Conservation (phyloP, 2,113 vertebrate genomes). For the Patagioenas fasciata region DNA sequence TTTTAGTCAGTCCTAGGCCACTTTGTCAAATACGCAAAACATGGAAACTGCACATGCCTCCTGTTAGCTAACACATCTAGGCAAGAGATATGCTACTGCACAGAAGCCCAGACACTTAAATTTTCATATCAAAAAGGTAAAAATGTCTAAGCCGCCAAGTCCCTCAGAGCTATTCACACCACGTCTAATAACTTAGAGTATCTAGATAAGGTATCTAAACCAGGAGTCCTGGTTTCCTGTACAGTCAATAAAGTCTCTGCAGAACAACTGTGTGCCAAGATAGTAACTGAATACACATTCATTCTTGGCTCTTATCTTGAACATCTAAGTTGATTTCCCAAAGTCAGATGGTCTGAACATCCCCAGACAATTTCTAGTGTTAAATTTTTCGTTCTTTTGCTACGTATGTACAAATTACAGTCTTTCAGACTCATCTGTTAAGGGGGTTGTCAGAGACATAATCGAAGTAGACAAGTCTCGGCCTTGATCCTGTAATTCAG, state of each 20-base stretch:
- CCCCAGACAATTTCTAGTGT: background rate
- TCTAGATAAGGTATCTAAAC: background rate
- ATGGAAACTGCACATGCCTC: background rate
- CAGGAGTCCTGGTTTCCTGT: background rate
- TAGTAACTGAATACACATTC: background rate
- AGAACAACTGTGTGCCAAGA: rapidly evolving
- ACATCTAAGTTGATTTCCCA: background rate
- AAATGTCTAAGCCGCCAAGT: background rate
- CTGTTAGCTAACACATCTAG: background rate
- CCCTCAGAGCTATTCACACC: background rate
- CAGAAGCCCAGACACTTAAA: background rate
- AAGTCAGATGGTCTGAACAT: background rate
- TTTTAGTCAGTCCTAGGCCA: background rate
- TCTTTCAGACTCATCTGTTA: background rate
- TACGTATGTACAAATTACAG: background rate
- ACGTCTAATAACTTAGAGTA: background rate
- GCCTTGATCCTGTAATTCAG: background rate
- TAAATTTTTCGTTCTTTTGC: background rate
- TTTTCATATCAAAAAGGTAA: background rate
- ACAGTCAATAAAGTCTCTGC: background rate
- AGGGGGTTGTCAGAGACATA: background rate
- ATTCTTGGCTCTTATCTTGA: background rate
- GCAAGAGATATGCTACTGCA: background rate
- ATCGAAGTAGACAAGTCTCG: background rate
- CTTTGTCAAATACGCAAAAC: background rate